Evolutionary conservation across 2,888 invertebrate genomes (phyloP).

Genomic region (Camponotus fellah): DNA sequence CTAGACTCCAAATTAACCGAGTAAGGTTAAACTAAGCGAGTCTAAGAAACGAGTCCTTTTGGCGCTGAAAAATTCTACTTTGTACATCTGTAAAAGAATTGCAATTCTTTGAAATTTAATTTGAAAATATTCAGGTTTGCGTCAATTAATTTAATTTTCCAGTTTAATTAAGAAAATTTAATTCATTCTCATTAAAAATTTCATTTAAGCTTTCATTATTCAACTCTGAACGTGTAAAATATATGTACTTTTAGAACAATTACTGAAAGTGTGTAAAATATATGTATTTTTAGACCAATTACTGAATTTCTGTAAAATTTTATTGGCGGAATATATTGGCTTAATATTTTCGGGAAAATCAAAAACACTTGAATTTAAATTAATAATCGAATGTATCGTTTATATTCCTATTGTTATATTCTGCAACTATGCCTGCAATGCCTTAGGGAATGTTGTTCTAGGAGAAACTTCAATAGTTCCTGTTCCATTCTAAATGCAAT

Average conservation of each 20-base stretch:
- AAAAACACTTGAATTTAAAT: not conserved
- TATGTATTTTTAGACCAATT: not conserved
- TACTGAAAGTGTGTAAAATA: too few species aligned
- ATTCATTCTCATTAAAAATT: not conserved
- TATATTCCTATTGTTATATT: slow-evolving; percentile 7
- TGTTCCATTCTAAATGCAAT: slow-evolving; percentile 39
- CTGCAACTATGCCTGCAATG: not conserved
- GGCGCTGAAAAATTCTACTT: not conserved
- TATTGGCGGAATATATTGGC: not conserved
- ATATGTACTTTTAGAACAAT: not conserved
- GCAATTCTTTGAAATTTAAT: not conserved
- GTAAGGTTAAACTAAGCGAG: too few species aligned
- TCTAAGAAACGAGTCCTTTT: not conserved
- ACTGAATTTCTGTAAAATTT: not conserved
- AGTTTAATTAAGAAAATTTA: not conserved
- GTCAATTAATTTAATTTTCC: not conserved
- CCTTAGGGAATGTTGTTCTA: not conserved
- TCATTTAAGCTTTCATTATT: not conserved
- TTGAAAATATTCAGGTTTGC: not conserved
- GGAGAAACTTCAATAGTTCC: slow-evolving; percentile 14
- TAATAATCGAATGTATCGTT: not conserved
- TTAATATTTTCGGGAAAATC: not conserved
- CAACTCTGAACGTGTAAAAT: not conserved
- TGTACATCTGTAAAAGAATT: not conserved
- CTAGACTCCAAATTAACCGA: slow-evolving; percentile 31